phyloP scores from a whole-genome alignment of 2,797 vertebrate genomes.

The Chrosomus eos region DNA sequence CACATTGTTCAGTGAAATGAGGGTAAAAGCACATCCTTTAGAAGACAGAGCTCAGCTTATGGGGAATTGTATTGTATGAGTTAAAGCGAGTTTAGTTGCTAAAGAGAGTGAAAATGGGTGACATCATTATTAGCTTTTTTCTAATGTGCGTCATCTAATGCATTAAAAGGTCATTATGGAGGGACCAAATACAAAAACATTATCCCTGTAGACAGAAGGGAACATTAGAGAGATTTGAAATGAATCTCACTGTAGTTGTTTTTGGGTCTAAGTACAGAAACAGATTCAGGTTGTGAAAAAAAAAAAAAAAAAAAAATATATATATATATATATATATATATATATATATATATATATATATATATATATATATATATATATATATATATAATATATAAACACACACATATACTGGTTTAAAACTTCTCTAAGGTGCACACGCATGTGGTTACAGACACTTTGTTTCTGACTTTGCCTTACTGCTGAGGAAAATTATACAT shows the following conservation, averaged over 20 bases:
- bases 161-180: slow-evolving; percentile 34
- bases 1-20: neutral
- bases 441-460: neutral
- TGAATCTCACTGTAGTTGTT: neutral
- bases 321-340: no score
- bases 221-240: slow-evolving; percentile 16
- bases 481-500: slow-evolving; percentile 22
- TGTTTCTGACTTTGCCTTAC: neutral
- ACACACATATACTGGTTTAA: neutral
- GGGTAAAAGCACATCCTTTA: slow-evolving; percentile 8
- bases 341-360: no score
- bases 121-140: slow-evolving; percentile 44
- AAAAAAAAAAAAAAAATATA: no score
- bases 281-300: neutral
- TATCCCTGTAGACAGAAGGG: slow-evolving; percentile 13
- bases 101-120: slow-evolving; percentile 47
- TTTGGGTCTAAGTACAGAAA: neutral
- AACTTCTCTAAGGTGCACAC: neutral
- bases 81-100: slow-evolving; percentile 15
- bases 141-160: slow-evolving; percentile 43
- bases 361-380: no score
- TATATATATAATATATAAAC: no score
- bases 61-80: slow-evolving; percentile 14
- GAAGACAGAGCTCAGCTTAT: slow-evolving; percentile 8
- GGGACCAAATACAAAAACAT: slow-evolving; percentile 32